phyloP scores from a whole-genome alignment of 2,888 invertebrate genomes.

The Drepanosiphum platanoidis region DNA sequence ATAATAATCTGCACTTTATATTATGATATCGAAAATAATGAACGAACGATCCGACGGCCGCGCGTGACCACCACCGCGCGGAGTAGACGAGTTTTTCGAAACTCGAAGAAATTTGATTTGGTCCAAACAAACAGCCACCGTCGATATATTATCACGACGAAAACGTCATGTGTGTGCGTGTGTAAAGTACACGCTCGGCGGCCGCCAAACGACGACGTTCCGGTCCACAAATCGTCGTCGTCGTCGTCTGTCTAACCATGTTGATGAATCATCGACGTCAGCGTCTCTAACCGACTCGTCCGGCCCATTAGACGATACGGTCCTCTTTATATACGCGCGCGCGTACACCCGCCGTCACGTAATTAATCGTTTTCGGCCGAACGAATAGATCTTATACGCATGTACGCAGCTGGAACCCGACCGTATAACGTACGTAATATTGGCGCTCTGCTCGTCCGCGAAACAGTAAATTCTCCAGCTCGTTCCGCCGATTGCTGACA shows the following conservation, averaged over 20 bases:
- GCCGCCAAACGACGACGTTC: neutral
- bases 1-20: too few species aligned
- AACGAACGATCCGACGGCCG: too few species aligned
- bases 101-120: too few species aligned
- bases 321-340: neutral
- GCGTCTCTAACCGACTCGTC: constrained; percentile 14
- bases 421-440: too few species aligned
- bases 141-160: too few species aligned
- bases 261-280: constrained; percentile 34
- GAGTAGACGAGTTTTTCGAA: too few species aligned
- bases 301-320: neutral
- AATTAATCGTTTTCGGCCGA: neutral
- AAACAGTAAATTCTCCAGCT: neutral
- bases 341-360: neutral
- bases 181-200: too few species aligned
- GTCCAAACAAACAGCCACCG: too few species aligned
- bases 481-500: too few species aligned
- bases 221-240: neutral
- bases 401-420: neutral
- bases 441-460: neutral
- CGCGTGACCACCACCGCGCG: too few species aligned
- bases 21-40: too few species aligned
- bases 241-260: neutral
- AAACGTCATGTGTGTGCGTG: too few species aligned
- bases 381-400: neutral